Percentiles rank a stretch among this genome's conserved stretches.
Evolutionary conservation across 1,140 invertebrate species (phyloP).

Genomic region (Drosophila guanche): DNA sequence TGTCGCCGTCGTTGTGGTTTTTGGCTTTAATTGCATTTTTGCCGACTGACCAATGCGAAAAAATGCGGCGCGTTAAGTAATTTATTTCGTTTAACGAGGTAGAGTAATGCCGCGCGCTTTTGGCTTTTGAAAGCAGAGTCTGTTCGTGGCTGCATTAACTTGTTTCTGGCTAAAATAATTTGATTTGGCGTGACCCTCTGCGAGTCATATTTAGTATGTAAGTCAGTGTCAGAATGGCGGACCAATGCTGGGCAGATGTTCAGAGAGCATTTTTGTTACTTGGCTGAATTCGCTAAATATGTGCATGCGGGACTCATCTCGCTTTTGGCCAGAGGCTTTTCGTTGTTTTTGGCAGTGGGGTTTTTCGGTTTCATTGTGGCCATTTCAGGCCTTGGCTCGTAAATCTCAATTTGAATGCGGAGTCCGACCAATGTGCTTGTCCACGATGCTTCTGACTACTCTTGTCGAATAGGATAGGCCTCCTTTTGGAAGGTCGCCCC

Average conservation of each 20-base stretch:
- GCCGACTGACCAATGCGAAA: conserved; percentile 48
- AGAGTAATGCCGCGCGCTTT: conserved; percentile 36
- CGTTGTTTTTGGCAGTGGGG: conserved; percentile 4
- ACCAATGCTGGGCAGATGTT: conserved; percentile 47
- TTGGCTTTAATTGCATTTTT: conserved; percentile 68
- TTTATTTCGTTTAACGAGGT: conserved; percentile 50
- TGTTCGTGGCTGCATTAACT: conserved; percentile 35
- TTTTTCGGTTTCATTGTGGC: conserved; percentile 4
- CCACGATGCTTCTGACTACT: conserved; percentile 27
- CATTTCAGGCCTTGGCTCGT: conserved; percentile 24
- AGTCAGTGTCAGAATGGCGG: conserved; percentile 61
- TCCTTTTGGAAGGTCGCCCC: conserved; percentile 13
- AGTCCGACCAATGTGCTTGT: background rate
- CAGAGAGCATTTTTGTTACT: conserved; percentile 18
- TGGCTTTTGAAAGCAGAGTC: conserved; percentile 32
- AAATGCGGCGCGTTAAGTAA: conserved; percentile 62
- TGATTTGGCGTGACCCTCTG: conserved; percentile 22
- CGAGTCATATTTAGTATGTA: conserved; percentile 53
- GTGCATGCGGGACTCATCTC: conserved; percentile 29
- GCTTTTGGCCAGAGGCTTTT: conserved; percentile 35
- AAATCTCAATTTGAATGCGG: conserved; percentile 48
- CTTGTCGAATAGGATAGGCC: conserved; percentile 43
- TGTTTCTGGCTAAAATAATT: conserved; percentile 47
- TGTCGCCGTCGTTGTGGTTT: conserved; percentile 54
- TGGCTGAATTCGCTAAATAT: conserved; percentile 47